A percentile compares a stretch with the other conserved stretches of the same genome.
These are phyloP conservation scores for Andrena flavipes DNA, from an alignment of 2,888 invertebrate species.

Conservation along the genomic window DNA sequence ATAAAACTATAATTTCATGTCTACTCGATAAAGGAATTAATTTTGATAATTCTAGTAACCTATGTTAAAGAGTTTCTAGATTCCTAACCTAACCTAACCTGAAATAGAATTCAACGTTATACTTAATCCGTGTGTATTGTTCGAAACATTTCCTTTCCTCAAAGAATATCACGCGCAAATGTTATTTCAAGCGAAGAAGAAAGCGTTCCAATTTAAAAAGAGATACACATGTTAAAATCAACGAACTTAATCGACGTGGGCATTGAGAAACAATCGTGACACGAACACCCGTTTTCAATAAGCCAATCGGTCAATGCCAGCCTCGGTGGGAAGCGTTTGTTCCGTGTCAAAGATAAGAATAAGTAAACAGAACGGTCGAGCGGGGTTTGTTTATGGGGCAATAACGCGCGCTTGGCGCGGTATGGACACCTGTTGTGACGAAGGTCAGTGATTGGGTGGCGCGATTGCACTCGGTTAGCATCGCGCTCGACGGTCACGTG, in stretches of 20 bases:
- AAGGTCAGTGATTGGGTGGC: slow-evolving; percentile 4
- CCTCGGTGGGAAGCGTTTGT: slow-evolving; percentile 10
- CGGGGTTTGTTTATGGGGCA: slow-evolving; percentile 1
- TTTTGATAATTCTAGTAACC: background rate
- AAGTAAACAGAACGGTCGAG: background rate
- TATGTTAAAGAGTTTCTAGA: background rate
- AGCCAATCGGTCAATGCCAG: slow-evolving; percentile 9
- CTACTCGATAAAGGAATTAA: background rate
- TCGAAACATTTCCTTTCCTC: too few species aligned
- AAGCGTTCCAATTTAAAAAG: background rate
- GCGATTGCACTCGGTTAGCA: slow-evolving; percentile 11
- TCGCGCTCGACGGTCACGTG: slow-evolving; percentile 22
- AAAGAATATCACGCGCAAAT: too few species aligned
- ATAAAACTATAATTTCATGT: background rate
- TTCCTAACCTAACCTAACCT: too few species aligned
- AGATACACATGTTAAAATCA: background rate
- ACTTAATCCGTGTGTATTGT: too few species aligned
- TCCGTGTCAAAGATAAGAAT: background rate
- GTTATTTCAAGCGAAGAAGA: too few species aligned
- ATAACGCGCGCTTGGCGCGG: background rate
- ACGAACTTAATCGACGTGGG: background rate
- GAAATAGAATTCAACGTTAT: too few species aligned
- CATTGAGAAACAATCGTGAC: background rate
- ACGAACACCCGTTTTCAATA: background rate
- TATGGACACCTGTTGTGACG: slow-evolving; percentile 38